Base-by-base conservation (phyloP, 2,113 vertebrate species). In the Corynorhinus townsendii region DNA sequence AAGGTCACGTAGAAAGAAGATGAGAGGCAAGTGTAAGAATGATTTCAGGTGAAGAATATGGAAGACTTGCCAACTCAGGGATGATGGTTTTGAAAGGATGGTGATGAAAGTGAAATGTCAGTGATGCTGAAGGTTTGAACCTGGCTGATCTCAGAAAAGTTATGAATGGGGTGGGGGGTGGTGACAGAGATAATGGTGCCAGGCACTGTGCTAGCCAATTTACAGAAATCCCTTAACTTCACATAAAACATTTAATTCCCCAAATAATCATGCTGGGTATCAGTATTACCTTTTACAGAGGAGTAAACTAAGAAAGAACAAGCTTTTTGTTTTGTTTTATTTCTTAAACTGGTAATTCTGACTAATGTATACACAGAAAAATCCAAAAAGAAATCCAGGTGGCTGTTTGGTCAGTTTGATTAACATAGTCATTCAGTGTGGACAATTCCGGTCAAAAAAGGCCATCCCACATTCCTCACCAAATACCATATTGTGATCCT, bases 261-360 rank as follows among this genome's bases (percentile, higher is more conserved):
- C 10, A 71, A 43, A 66, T 64, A 90, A 81, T 24, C 16, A 5
- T 28, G 3, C 4, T 20, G 52, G 38, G 24, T 73, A 35, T 82
- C 82, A 69, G 11, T 43, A 54, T 86, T 54, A 2, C 38, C 20
- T 96, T 72, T 86, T 52, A 20, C 62, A 85, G 14, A 35, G 26
- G 49, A 89, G 28, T 52, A 82, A 93, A 89, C 45, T 75, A 89
- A 86, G 47, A 72, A 95, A 92, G 83, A 92, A 28, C 7, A 49
- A 35, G 26, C 26, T 49, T 84, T 81, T 69, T 69, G 24, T 75
- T 87, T 86, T n/a, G 47, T 89, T 87, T 90, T 68, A 19, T 19
- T 89, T 95, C 75, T 86, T 38, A 77, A 87, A 71, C 22, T 3
- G 6, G 17, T 76, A 84, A 54, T 87, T 87, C 43, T 93, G 47